Base-by-base conservation (phyloP, 2,888 invertebrate species). In the Plemyria rubiginata region DNA sequence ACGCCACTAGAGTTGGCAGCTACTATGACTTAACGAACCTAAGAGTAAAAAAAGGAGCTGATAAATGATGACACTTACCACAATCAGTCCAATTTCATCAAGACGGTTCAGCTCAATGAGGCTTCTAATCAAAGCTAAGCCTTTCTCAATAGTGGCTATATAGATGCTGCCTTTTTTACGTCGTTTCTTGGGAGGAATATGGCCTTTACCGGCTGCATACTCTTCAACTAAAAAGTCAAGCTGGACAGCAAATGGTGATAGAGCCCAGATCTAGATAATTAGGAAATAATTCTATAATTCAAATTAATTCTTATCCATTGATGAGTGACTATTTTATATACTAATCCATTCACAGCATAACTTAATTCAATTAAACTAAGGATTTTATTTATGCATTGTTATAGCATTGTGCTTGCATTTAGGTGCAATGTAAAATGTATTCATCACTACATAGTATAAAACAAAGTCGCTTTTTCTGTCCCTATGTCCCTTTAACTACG, bases 121-220 rank as follows among this genome's bases (percentile, higher is more conserved):
- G 83, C 97, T 97, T 80, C 98, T 96, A 15, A 99, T 87, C 4
- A 99, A 86, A 7, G 96, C 96, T 53, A 97, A 94, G 4, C 97
- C 98, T 86, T 99, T 99, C 88, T 99, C 99, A 67, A 99, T 98
- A 0, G 99, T 99, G 1, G 98, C 98, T 48, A 99, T 94, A 78
- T 96, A 99, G 49, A 99, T 94, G 40, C 96, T 96, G 72, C 95
- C 95, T 79, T 96, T 96, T 60, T 93, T 93, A 28, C 96, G 94
- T 11, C 96, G 91, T 62, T 96, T 95, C 76, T 95, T 95, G 0
- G 96, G 96, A 0, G 99, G 99, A 46, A 98, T 96, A 80, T 96
- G 96, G 0, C 99, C 99, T 85, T 97, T 98, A 50, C 96, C 96
- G 0, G 96, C 98, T 0, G 99, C 98, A 92, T 99, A 99, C 85